Conservation (phyloP, 2,888 invertebrate species). For the Drosophila borealis region DNA sequence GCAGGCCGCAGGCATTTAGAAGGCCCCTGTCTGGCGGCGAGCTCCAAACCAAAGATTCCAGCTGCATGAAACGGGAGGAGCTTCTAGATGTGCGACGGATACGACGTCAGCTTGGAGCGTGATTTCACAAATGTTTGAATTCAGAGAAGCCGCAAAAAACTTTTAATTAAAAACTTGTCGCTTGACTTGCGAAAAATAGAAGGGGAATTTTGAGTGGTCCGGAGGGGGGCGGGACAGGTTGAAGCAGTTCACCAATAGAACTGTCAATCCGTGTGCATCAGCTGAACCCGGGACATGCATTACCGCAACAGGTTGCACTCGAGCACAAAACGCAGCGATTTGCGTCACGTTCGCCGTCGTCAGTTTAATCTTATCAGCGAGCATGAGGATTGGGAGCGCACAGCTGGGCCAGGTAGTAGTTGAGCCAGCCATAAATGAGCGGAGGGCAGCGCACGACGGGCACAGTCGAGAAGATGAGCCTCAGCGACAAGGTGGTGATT, state of each 20-base stretch:
- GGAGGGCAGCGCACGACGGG: conserved; percentile 1
- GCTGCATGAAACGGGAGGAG: conserved; percentile 24
- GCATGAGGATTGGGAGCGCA: neutral
- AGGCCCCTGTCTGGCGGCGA: conserved; percentile 34
- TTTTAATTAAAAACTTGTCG: conserved; percentile 78
- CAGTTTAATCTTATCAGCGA: conserved; percentile 45
- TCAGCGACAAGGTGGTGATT: conserved; percentile 85
- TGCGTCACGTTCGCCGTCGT: conserved; percentile 34
- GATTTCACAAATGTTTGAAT: conserved; percentile 73
- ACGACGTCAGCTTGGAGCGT: conserved; percentile 52
- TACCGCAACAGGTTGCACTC: conserved; percentile 37
- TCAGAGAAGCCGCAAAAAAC: conserved; percentile 67
- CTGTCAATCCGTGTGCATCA: neutral
- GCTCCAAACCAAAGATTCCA: too few relatives aligned
- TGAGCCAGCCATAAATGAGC: conserved; percentile 34
- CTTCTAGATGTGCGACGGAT: neutral
- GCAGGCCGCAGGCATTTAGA: conserved; percentile 29
- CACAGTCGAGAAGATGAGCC: conserved; percentile 73
- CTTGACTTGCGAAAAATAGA: conserved; percentile 40
- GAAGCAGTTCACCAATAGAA: neutral
- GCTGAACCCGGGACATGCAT: conserved; percentile 17
- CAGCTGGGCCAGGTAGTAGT: neutral
- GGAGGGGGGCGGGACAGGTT: too few relatives aligned
- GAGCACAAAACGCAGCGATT: conserved; percentile 18
- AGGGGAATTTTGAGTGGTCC: too few relatives aligned